A percentile compares a stretch with the other conserved stretches of the same genome.
These are phyloP conservation scores for Neogale vison DNA, from an alignment of 2,113 vertebrate species.

Conservation along the genomic window DNA sequence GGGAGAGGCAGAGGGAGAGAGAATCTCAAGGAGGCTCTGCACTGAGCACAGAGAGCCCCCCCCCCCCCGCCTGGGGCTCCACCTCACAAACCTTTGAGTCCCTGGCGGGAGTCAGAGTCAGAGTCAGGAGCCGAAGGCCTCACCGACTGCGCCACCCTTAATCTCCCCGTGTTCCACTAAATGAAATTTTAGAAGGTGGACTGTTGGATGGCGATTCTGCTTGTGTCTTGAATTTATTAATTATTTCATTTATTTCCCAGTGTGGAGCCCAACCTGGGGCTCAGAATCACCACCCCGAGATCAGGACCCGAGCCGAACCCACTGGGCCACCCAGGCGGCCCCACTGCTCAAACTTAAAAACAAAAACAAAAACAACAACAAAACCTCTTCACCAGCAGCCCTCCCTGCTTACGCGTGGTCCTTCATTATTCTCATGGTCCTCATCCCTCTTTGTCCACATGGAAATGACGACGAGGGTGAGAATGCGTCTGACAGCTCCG, in stretches of 20 bases:
- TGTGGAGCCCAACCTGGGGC: background rate
- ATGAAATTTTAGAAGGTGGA: background rate
- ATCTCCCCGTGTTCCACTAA: background rate
- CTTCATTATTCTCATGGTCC: background rate
- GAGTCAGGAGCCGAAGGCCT: background rate
- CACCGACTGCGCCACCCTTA: background rate
- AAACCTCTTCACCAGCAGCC: background rate
- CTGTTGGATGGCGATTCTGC: background rate
- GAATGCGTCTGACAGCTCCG: background rate
- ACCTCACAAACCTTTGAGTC: background rate
- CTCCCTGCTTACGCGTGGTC: background rate
- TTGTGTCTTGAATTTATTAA: background rate
- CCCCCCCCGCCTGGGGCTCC: rapidly evolving
- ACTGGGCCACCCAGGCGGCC: background rate
- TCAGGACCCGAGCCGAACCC: background rate
- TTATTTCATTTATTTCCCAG: background rate
- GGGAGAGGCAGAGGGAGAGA: background rate
- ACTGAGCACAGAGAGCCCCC: background rate
- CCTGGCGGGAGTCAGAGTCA: background rate
- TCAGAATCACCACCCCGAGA: background rate
- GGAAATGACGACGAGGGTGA: background rate
- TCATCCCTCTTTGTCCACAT: background rate
- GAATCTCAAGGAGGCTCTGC: background rate
- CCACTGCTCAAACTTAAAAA: background rate
- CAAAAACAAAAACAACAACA: background rate